Percentiles rank a stretch among this genome's conserved stretches.
phyloP scores from a whole-genome alignment of 1,140 invertebrate species.

The Drepana arcuata region DNA sequence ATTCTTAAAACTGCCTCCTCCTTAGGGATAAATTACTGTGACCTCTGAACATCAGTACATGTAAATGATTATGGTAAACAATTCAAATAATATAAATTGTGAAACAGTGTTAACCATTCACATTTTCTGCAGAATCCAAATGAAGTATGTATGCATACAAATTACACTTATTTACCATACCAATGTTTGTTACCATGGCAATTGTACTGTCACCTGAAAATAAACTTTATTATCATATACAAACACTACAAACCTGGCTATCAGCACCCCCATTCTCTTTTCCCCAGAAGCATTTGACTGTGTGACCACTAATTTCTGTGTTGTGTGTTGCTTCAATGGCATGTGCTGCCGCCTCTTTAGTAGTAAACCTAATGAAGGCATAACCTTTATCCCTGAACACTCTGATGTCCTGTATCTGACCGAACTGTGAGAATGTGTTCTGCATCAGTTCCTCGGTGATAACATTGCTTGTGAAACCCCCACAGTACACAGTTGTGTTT shows the following conservation, averaged over 20 bases:
- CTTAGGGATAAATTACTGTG: no score
- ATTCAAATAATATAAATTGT: no score
- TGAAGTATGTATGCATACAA: no score
- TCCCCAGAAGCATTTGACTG: conserved; percentile 99
- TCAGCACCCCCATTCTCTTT: conserved; percentile 81
- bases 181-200: no score
- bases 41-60: no score
- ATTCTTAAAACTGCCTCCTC: no score
- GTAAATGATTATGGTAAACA: no score
- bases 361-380: conserved; percentile 98
- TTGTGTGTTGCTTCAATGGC: conserved; percentile 98
- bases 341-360: conserved; percentile 96
- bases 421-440: conserved; percentile 94
- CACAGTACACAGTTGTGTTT: conserved; percentile 99
- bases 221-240: not conserved
- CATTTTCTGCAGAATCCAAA: no score
- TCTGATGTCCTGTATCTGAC: conserved; percentile 95
- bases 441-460: conserved; percentile 96
- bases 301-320: conserved; percentile 95
- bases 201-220: conserved; percentile 5
- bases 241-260: conserved; percentile 46
- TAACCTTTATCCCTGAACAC: conserved; percentile 99
- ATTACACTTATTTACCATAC: no score
- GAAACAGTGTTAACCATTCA: no score
- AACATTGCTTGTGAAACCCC: conserved; percentile 93